phyloP scores from a whole-genome alignment of 2,888 invertebrate genomes.

The Prenolepis imparis region DNA sequence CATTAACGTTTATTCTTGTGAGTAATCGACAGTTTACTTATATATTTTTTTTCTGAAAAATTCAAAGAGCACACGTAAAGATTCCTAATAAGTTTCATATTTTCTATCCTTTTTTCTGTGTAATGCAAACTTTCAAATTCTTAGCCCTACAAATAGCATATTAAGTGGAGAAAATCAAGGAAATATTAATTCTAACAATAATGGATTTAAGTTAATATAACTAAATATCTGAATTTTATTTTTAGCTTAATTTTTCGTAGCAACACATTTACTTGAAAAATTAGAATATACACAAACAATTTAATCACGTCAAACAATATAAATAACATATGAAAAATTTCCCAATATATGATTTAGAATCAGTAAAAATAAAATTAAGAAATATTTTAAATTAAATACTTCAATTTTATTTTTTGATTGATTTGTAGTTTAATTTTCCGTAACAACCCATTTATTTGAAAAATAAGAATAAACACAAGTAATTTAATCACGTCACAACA shows the following conservation, averaged over 20 bases:
- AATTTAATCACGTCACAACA: background rate
- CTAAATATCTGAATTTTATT: background rate
- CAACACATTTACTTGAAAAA: background rate
- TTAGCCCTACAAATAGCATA: background rate
- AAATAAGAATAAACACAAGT: no score
- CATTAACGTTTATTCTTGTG: conserved; percentile 1
- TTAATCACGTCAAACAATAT: background rate
- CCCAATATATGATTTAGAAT: background rate
- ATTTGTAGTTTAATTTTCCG: background rate
- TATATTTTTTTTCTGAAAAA: conserved; percentile 13
- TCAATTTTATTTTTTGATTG: background rate
- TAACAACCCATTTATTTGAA: background rate
- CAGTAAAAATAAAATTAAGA: background rate
- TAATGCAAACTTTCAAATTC: background rate
- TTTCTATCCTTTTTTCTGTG: background rate
- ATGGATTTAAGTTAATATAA: background rate
- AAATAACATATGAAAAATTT: background rate
- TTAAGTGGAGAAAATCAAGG: background rate
- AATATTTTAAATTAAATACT: background rate
- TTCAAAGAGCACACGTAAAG: background rate
- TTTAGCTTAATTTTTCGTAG: background rate
- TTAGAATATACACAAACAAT: background rate
- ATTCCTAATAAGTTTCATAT: background rate
- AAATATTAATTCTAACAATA: background rate
- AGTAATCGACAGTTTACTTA: background rate